These are phyloP conservation scores for Anas georgica DNA, from an alignment of 2,797 vertebrate genomes.

Conservation along the genomic window DNA sequence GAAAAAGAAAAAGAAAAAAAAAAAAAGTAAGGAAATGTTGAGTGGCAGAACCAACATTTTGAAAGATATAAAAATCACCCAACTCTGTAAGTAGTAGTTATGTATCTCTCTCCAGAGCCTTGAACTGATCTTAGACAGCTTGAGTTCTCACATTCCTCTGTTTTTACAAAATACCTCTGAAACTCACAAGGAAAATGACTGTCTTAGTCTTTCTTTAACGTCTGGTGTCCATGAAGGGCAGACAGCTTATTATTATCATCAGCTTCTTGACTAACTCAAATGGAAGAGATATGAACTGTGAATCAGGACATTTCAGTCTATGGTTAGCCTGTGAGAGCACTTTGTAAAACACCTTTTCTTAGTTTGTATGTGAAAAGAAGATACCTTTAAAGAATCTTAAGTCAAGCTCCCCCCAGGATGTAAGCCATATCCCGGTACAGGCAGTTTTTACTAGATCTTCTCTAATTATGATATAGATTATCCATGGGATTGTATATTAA, in stretches of 20 bases:
- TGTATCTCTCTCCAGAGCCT: background rate
- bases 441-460: background rate
- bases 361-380: background rate
- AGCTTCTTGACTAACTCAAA: background rate
- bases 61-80: background rate
- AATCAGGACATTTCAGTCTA: background rate
- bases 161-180: background rate
- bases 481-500: background rate
- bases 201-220: background rate
- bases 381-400: background rate
- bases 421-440: background rate
- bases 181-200: background rate
- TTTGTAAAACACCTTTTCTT: background rate
- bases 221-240: background rate
- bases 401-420: background rate
- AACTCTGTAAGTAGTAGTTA: background rate
- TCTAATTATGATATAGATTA: background rate
- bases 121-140: background rate
- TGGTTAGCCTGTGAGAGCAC: background rate
- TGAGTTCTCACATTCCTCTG: background rate
- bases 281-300: background rate
- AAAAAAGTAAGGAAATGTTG: background rate
- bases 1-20: background rate
- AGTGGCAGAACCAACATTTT: background rate
- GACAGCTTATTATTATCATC: background rate